phyloP scores from a whole-genome alignment of 2,888 invertebrate genomes.

The Rhagonycha fulva region DNA sequence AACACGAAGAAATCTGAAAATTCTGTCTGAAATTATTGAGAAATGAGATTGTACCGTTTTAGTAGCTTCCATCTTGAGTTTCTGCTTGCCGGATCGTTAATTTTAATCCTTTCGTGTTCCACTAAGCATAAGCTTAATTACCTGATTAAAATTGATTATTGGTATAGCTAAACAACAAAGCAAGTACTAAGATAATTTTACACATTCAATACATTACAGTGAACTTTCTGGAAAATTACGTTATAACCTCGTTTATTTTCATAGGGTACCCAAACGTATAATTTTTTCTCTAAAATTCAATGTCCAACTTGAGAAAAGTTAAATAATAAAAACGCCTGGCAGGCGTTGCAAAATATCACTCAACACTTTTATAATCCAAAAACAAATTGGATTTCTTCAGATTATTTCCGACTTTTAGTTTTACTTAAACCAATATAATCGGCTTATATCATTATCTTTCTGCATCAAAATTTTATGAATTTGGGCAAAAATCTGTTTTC shows the following conservation, averaged over 20 bases:
- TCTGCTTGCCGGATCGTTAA: conserved; percentile 28
- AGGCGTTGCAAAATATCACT: not conserved
- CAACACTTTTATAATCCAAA: not conserved
- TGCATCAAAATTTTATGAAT: not conserved
- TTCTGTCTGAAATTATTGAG: conserved; percentile 17
- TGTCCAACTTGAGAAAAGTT: not conserved
- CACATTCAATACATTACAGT: not conserved
- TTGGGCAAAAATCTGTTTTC: not conserved
- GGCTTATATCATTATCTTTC: not conserved
- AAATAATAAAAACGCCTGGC: not conserved
- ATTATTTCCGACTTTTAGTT: not conserved
- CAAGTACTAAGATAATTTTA: not conserved
- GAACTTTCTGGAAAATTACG: not conserved
- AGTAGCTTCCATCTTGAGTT: conserved; percentile 20
- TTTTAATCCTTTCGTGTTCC: conserved; percentile 28
- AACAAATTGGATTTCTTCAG: not conserved
- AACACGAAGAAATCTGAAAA: not conserved
- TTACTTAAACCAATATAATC: not conserved
- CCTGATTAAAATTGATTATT: conserved; percentile 23
- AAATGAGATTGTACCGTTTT: conserved; percentile 21
- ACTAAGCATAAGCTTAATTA: conserved; percentile 23
- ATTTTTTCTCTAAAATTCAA: not conserved
- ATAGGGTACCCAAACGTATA: not conserved
- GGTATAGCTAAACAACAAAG: conserved; percentile 5
- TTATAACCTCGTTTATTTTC: not conserved